Conservation (phyloP, 2,797 vertebrate species). For the Meda fulgida region DNA sequence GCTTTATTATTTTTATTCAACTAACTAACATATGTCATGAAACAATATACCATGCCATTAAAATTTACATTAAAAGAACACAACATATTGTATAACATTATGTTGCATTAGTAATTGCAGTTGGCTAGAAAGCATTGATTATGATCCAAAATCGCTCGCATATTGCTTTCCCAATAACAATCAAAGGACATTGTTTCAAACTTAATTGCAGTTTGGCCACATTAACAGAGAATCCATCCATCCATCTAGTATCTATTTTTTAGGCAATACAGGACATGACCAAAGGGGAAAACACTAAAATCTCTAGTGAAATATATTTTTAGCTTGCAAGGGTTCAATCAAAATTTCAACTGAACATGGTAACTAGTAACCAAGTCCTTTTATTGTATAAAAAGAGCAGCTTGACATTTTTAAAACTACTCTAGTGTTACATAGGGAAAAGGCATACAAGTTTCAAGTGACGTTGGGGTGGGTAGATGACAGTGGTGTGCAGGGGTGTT, state of each 20-base stretch:
- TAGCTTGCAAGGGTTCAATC: neutral
- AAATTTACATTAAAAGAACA: conserved; percentile 6
- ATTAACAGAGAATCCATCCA: neutral
- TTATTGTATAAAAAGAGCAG: neutral
- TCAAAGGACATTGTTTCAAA: conserved; percentile 15
- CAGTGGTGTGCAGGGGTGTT: too few relatives aligned
- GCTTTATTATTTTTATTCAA: conserved; percentile 50
- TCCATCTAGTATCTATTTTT: neutral
- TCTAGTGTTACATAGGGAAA: neutral
- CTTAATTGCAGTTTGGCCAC: conserved; percentile 25
- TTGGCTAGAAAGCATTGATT: neutral
- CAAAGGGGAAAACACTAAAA: neutral
- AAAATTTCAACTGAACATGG: neutral
- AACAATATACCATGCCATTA: conserved; percentile 28
- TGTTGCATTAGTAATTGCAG: neutral
- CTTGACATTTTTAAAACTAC: neutral
- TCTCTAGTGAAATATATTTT: neutral
- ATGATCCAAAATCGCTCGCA: neutral
- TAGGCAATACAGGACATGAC: neutral
- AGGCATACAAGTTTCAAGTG: neutral
- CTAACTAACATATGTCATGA: conserved; percentile 41
- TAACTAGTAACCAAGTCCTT: neutral
- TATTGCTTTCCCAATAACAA: conserved; percentile 15
- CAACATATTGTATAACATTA: conserved; percentile 10
- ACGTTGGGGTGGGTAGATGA: neutral